Evolutionary conservation across 2,888 invertebrate species (phyloP), one percentile per base, ranked within the genome.

Genomic region (Drosophila yooni): DNA sequence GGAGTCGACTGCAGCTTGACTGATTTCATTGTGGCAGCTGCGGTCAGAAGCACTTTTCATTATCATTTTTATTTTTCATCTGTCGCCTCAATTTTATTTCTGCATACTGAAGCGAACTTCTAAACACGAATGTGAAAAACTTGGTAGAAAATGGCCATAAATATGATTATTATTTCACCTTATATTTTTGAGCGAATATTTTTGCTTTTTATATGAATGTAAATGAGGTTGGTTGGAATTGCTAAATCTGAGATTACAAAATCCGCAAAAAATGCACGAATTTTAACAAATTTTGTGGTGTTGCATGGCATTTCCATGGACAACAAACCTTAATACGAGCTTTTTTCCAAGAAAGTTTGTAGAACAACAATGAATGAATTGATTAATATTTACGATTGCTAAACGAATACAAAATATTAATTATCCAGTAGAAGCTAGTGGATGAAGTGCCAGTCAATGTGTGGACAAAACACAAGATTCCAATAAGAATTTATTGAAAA

Each of bases 11-110:
- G 78, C 64, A 62, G 54, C 64, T 51, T 68, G 65, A 75, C 76
- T 75, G 76, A 80, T 72, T 78, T 62, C 59, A 68, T 51, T 62
- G 63, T 67, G 65, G 53, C 76, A 76, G 71, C 79, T 68, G 70
- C 74, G 54, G 50, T 53, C 50, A 48, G n/a, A 66, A 48, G 25
- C 33, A 59, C 25, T 54, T 54, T 29, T 62, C 51, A 34, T 25
- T 31, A 36, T 25, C 25, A 50, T 25, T 21, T 56, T 52, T 40
- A 11, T 61, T 60, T 60, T 21, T 62, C 64, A 38, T 64, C 43
- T 79, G 79, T 79, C 61, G 66, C 67, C 43, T 43, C 43, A 21
- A 21, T 21, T 58, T 52, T 43, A 51, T 74, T 67, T 65, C 38
- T 62, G 46, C 46, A 60, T 34, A 38, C 33, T 38, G 18, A 54